These are phyloP conservation scores for Sebastes alutus DNA, from an alignment of 2,797 vertebrate species.

Conservation along the genomic window DNA sequence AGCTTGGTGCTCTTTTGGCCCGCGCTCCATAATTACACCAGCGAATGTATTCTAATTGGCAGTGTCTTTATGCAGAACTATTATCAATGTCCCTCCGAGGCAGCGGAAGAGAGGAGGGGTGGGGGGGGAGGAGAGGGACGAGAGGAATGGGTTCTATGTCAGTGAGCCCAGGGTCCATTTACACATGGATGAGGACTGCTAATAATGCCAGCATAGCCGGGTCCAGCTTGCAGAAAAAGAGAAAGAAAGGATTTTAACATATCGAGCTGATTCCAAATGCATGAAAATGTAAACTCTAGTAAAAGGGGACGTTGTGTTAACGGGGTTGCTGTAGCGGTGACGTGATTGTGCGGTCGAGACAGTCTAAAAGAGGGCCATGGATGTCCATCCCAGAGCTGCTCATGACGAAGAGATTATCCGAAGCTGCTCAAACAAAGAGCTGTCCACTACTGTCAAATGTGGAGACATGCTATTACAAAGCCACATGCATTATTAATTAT, in stretches of 20 bases:
- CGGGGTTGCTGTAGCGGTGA: slow-evolving; percentile 12
- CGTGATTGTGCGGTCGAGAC: slow-evolving; percentile 13
- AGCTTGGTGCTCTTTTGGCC: slow-evolving; percentile 70
- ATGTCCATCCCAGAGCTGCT: not conserved
- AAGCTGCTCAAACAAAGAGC: slow-evolving; percentile 40
- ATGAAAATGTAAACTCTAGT: slow-evolving; percentile 54
- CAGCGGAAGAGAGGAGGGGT: slow-evolving; percentile 45
- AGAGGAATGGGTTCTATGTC: slow-evolving; percentile 60
- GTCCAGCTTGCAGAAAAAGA: slow-evolving; percentile 27
- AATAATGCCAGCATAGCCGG: slow-evolving; percentile 57
- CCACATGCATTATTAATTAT: slow-evolving; percentile 39
- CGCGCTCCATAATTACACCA: slow-evolving; percentile 76
- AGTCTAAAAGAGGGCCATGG: not conserved
- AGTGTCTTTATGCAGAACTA: slow-evolving; percentile 81
- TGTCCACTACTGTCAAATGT: slow-evolving; percentile 24
- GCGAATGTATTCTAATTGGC: slow-evolving; percentile 81
- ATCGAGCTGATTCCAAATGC: slow-evolving; percentile 50
- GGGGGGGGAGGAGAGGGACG: not conserved
- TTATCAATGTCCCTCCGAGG: slow-evolving; percentile 82
- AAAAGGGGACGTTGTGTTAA: slow-evolving; percentile 21
- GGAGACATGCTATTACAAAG: slow-evolving; percentile 21
- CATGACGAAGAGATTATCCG: slow-evolving; percentile 27
- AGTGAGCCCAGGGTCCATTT: slow-evolving; percentile 69
- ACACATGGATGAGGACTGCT: slow-evolving; percentile 66
- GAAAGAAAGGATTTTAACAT: slow-evolving; percentile 44